A percentile compares a stretch with the other conserved stretches of the same genome.
phyloP scores from a whole-genome alignment of 2,888 invertebrate species.

The Pristionchus mayeri region DNA sequence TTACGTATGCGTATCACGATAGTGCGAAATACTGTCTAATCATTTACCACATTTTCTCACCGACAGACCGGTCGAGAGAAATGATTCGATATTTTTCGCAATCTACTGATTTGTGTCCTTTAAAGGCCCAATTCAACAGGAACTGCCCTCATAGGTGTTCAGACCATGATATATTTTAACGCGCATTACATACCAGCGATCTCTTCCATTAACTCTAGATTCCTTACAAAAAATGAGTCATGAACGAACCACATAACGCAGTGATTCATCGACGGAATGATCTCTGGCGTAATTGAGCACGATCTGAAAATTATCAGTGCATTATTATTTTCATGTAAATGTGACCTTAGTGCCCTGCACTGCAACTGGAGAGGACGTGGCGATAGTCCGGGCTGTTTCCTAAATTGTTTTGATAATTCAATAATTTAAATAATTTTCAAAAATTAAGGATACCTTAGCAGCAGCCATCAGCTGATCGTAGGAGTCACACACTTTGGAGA shows the following conservation, averaged over 20 bases:
- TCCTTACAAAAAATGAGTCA: background rate
- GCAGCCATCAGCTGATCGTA: background rate
- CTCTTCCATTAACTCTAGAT: no score
- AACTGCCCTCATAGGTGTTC: no score
- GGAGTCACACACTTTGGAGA: background rate
- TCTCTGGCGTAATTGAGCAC: conserved; percentile 85
- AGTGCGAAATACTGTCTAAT: no score
- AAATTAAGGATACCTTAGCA: background rate
- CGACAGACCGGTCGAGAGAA: no score
- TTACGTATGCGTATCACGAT: no score
- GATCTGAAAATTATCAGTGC: no score
- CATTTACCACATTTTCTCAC: no score
- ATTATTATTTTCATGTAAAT: background rate
- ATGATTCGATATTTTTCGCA: no score
- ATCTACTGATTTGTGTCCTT: no score
- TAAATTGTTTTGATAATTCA: conserved; percentile 77
- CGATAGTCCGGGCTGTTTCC: conserved; percentile 86
- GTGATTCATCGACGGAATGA: conserved; percentile 87
- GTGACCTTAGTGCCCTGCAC: conserved; percentile 90
- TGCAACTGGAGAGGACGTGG: conserved; percentile 92
- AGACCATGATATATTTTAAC: no score
- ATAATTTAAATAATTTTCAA: background rate
- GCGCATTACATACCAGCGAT: no score
- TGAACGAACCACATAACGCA: conserved; percentile 88
- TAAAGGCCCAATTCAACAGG: no score